phyloP scores from a whole-genome alignment of 2,888 invertebrate species.

The Lasioglossum zephyrum region DNA sequence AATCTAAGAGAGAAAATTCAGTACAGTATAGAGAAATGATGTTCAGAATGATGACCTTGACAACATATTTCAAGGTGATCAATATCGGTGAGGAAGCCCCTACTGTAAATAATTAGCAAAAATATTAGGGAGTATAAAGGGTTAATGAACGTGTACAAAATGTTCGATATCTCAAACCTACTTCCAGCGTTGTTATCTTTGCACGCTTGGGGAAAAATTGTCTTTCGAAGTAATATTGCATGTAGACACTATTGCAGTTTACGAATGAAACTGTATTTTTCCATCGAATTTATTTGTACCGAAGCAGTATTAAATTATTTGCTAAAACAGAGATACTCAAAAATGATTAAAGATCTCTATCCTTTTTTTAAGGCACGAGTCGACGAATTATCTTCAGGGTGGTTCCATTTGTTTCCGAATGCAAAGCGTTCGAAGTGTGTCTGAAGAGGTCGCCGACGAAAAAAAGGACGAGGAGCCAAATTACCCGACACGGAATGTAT shows the following conservation, averaged over 20 bases:
- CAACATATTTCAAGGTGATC: no score
- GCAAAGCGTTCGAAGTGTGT: conserved; percentile 53
- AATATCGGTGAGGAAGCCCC: no score
- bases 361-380: not conserved
- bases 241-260: not conserved
- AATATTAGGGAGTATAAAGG: no score
- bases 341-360: not conserved
- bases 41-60: no score
- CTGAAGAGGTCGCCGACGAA: conserved; percentile 21
- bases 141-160: no score
- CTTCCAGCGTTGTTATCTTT: not conserved
- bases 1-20: no score
- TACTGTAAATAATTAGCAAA: no score
- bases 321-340: not conserved
- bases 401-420: conserved; percentile 53
- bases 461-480: conserved; percentile 75
- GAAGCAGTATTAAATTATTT: not conserved
- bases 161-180: not conserved
- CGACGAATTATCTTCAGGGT: not conserved
- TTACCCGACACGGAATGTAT: conserved; percentile 83
- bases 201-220: not conserved
- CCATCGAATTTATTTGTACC: not conserved
- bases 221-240: not conserved
- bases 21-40: no score
- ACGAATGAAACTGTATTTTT: not conserved